Percentiles rank a stretch among this genome's conserved stretches.
Evolutionary conservation across 2,888 invertebrate species (phyloP).

Genomic region (Empis livida): DNA sequence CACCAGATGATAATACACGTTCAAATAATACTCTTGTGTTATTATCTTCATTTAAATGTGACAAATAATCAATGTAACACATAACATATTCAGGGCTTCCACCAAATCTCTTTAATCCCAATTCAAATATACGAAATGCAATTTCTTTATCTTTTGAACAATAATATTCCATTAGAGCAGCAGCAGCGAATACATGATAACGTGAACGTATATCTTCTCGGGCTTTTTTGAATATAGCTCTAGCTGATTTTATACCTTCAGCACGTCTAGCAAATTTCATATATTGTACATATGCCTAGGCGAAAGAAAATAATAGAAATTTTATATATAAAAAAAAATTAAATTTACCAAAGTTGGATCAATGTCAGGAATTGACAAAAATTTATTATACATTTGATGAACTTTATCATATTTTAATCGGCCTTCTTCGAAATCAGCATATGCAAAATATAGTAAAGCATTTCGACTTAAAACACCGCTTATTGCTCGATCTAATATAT

Average conservation of each 20-base stretch:
- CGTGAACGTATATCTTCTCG: slow-evolving; percentile 74
- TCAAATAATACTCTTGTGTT: slow-evolving; percentile 99
- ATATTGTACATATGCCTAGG: slow-evolving; percentile 87
- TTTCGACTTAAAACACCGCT: slow-evolving; percentile 79
- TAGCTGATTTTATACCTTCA: slow-evolving; percentile 94
- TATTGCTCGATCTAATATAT: slow-evolving; percentile 90
- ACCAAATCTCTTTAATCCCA: slow-evolving; percentile 93
- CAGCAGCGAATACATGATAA: slow-evolving; percentile 92
- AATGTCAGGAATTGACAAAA: slow-evolving; percentile 75
- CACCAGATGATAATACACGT: slow-evolving; percentile 85
- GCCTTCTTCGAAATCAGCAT: slow-evolving; percentile 97
- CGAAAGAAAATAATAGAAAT: neutral
- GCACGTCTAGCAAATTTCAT: slow-evolving; percentile 98
- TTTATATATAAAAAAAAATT: neutral
- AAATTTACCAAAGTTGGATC: slow-evolving; percentile 82
- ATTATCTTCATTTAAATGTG: slow-evolving; percentile 98
- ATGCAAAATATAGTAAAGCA: slow-evolving; percentile 91
- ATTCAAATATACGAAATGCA: slow-evolving; percentile 91
- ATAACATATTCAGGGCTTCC: slow-evolving; percentile 90
- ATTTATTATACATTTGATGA: slow-evolving; percentile 88
- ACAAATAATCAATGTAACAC: slow-evolving; percentile 92
- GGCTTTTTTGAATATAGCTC: slow-evolving; percentile 89
- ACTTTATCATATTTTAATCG: slow-evolving; percentile 91
- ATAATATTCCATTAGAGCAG: slow-evolving; percentile 98
- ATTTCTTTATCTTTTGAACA: slow-evolving; percentile 97